Base-by-base conservation (phyloP, 2,888 invertebrate genomes). In the Gnatocerus cornutus region DNA sequence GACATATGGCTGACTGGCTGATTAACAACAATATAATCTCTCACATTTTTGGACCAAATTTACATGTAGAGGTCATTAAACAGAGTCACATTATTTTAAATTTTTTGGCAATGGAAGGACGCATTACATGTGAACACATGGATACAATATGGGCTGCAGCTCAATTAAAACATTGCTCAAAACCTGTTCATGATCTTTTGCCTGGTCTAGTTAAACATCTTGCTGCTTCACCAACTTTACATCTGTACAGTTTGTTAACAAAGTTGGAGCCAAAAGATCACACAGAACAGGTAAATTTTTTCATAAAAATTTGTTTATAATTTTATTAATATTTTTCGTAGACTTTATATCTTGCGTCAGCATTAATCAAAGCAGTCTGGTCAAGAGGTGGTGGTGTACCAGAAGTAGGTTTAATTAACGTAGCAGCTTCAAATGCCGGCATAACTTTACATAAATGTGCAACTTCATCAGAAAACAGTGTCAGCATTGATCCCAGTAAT, bases 11-110 rank as follows among this genome's bases (percentile, higher is more conserved):
- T 0, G 90, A 93, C 74, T 98, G 97, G 97, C 87, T 98, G 13
- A 92, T 95, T 0, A 90, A 90, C 74, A 94, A 96, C 84, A 95
- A 93, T 82, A 96, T 98, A 71, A 94, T 97, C 75, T 93, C 96
- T 78, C 96, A 97, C 83, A 91, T 98, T 68, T 98, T 97, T 87
- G 97, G 98, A n/a, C 98, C 98, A 29, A 98, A 98, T 87, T 88
- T 97, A 75, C 98, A 98, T 86, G 97, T 97, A 41, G 98, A 98
- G 90, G 91, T 96, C 9, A 96, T 98, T 71, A 98, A 98, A 83
- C 97, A 97, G 84, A 96, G 97, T 74, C 97, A 97, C 84, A 92
- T 96, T 78, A 93, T 97, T 72, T 87, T 97, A 53, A 96, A 96
- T 84, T 96, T 97, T 84, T 87, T 98, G 71, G 97, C 97, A 0